A percentile compares a stretch with the other conserved stretches of the same genome.
These are phyloP conservation scores for Chionodraco myersi DNA, from an alignment of 2,113 vertebrate species.

Conservation along the genomic window DNA sequence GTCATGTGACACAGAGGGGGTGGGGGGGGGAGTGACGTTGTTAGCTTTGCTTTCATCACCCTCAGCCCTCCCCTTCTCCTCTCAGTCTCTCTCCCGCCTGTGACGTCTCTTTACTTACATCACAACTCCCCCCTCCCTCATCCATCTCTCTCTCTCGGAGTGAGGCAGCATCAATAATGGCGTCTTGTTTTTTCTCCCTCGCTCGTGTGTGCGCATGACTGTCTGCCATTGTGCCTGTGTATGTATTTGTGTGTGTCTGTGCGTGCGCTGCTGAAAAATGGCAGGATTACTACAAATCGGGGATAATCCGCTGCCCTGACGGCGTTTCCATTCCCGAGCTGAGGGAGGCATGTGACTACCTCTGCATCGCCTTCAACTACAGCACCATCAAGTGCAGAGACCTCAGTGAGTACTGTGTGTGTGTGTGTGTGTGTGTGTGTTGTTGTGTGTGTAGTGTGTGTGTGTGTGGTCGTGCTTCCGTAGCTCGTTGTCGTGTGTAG, in stretches of 20 bases:
- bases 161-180: conserved; percentile 80
- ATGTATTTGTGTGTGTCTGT: conserved; percentile 13
- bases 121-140: not conserved
- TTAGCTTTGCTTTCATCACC: conserved; percentile 37
- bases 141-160: not conserved
- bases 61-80: not conserved
- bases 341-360: conserved; percentile 98
- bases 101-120: conserved; percentile 56
- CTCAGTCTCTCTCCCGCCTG: conserved; percentile 1
- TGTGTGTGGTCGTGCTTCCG: too few species aligned
- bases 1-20: conserved; percentile 36
- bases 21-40: conserved; percentile 34
- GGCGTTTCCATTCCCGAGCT: conserved; percentile 98
- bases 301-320: conserved; percentile 98
- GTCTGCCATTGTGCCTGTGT: conserved; percentile 52
- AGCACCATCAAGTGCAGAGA: conserved; percentile 99
- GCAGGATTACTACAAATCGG: conserved; percentile 99
- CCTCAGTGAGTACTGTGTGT: conserved; percentile 90
- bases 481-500: too few species aligned
- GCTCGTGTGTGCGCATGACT: conserved; percentile 30
- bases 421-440: not conserved
- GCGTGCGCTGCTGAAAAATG: conserved; percentile 57
- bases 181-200: conserved; percentile 67
- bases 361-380: conserved; percentile 99
- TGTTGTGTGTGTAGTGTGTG: too few species aligned